Percentiles rank a stretch among this genome's conserved stretches.
phyloP scores from a whole-genome alignment of 2,888 invertebrate genomes.

The Griposia aprilina region DNA sequence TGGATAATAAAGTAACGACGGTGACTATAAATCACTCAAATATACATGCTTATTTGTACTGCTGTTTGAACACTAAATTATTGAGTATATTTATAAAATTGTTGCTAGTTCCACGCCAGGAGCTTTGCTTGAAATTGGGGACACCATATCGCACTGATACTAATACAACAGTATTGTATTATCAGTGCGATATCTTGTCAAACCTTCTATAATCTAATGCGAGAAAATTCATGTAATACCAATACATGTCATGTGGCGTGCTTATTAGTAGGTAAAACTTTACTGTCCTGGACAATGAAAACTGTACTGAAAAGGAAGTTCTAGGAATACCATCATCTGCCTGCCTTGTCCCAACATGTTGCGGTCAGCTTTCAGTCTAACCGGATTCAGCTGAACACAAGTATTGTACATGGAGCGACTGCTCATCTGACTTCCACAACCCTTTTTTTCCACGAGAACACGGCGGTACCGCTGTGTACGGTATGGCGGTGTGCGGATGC shows the following conservation, averaged over 20 bases:
- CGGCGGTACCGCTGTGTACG: too few species aligned
- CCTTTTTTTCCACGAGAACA: too few species aligned
- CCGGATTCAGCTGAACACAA: too few species aligned
- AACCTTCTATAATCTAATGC: background rate
- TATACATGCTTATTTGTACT: slow-evolving; percentile 69
- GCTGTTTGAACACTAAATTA: slow-evolving; percentile 59
- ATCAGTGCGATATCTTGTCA: background rate
- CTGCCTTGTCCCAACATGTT: too few species aligned
- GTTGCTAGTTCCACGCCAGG: slow-evolving; percentile 30
- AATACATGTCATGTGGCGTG: background rate
- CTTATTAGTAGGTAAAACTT: background rate
- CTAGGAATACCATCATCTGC: background rate
- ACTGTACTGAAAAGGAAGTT: background rate
- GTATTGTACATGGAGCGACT: too few species aligned
- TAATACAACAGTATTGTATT: too few species aligned
- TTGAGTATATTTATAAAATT: slow-evolving; percentile 58
- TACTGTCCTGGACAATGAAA: background rate
- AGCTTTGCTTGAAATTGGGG: slow-evolving; percentile 20
- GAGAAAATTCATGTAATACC: background rate
- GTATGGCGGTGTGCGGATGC: too few species aligned
- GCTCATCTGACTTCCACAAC: too few species aligned
- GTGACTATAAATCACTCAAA: slow-evolving; percentile 78
- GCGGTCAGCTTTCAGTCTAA: too few species aligned
- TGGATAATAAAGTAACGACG: slow-evolving; percentile 84
- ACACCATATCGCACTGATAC: too few species aligned